Evolutionary conservation across 2,113 vertebrate genomes (phyloP).

Genomic region (Manacus vitellinus): DNA sequence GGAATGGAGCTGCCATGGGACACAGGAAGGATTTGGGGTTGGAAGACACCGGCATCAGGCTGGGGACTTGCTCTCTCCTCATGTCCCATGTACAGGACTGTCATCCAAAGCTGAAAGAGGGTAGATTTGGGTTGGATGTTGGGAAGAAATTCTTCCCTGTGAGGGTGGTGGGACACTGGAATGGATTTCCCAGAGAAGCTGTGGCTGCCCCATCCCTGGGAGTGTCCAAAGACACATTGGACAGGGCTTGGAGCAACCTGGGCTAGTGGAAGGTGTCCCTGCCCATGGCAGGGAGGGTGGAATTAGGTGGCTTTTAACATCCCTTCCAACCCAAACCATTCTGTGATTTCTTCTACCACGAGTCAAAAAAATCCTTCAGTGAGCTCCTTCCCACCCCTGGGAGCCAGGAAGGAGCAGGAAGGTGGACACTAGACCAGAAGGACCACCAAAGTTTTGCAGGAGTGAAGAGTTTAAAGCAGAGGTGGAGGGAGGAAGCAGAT

Average conservation of each 20-base stretch:
- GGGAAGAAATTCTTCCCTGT: not conserved
- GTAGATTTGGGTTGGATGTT: not conserved
- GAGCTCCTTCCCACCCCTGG: not conserved
- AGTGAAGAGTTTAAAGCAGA: not conserved
- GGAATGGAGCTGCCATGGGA: not conserved
- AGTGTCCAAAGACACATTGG: not conserved
- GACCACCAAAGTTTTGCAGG: not conserved
- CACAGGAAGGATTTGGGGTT: not conserved
- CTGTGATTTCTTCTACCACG: not conserved
- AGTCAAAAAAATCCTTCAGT: rapidly evolving
- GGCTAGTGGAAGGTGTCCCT: not conserved
- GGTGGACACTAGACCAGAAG: not conserved
- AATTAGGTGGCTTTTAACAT: rapidly evolving
- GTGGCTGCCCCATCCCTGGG: not conserved
- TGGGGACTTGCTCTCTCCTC: not conserved
- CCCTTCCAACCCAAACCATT: not conserved
- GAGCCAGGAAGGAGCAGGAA: not conserved
- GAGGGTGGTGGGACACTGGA: not conserved
- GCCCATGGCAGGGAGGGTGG: not conserved
- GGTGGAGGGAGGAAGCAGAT: not conserved
- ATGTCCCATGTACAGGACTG: rapidly evolving
- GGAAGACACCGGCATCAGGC: not conserved
- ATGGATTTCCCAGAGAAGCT: not conserved
- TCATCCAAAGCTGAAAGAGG: not conserved
- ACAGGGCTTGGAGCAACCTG: too few species aligned